These are phyloP conservation scores for Phthorimaea operculella DNA, from an alignment of 1,140 invertebrate species.

Conservation along the genomic window DNA sequence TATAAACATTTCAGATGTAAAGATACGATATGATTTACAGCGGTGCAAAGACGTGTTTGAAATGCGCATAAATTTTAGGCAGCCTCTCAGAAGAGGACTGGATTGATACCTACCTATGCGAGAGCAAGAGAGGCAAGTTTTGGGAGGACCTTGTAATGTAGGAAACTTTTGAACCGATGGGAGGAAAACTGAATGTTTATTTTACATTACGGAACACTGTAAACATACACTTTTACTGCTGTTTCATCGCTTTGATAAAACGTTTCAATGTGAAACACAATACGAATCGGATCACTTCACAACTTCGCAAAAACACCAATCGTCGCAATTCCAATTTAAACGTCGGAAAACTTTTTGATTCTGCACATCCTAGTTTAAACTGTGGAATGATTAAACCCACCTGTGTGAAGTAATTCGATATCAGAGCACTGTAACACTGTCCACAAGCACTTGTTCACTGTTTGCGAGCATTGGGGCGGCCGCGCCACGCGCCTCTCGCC, in stretches of 20 bases:
- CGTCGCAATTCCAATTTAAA: neutral
- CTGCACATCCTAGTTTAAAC: neutral
- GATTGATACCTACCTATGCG: no score
- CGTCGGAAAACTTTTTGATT: neutral
- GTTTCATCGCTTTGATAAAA: no score
- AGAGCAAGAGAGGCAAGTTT: neutral
- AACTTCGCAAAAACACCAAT: neutral
- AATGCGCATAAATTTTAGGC: neutral
- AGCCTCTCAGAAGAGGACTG: neutral
- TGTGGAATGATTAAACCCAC: neutral
- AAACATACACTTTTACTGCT: no score
- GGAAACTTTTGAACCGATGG: no score
- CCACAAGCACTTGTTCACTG: conserved; percentile 47
- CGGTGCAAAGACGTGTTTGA: neutral
- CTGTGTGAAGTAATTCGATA: neutral
- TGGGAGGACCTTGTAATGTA: no score
- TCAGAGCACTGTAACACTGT: conserved; percentile 22
- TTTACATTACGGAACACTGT: no score
- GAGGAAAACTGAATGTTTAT: no score
- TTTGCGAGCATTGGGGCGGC: conserved; percentile 30
- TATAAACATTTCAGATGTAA: conserved; percentile 1
- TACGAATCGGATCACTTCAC: no score
- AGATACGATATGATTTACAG: neutral
- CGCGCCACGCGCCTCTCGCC: conserved; percentile 31
- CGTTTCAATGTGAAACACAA: no score